Base-by-base conservation (phyloP, 1,140 invertebrate genomes). In the Zaprionus lachaisei region DNA sequence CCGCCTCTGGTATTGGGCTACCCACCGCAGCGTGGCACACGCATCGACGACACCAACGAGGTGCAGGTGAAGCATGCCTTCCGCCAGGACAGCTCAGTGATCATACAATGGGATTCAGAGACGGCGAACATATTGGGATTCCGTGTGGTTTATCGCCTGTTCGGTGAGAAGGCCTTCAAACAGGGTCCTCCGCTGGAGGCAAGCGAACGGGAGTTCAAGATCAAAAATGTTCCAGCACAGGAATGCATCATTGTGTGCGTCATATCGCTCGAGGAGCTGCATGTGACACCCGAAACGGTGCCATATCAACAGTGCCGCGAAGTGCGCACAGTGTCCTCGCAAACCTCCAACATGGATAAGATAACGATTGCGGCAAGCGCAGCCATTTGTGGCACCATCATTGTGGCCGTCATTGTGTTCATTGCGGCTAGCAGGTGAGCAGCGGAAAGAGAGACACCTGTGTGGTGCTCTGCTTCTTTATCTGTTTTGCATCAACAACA, bases 221-320 rank as follows among this genome's bases (percentile, higher is more conserved):
- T 98, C 55, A 98, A 97, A 93, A 98, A 98, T 91, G 97, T 98
- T 58, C 97, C 97, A 1, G 95, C 96, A 5, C 96, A 98, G 95
- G 97, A 98, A 94, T 98, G 97, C 83, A 97, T 98, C 54, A 96
- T 98, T 22, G 97, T 98, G 31, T 98, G 97, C 91, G 97, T 98
- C 2, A 96, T 98, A 51, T 97, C 97, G 7, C 93, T 98, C 66
- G 97, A 98, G 92, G 97, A 98, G 80, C 95, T 96, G 14, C 96
- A 97, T 91, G 95, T 98, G 1, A 97, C 96, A 22, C 97, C 97
- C 15, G 96, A 97, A 65, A 96, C 95, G 41, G 97, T 98, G 22
- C 97, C 97, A 2, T 96, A 96, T 91, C 95, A 95, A 31, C 97
- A 98, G 93, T 99, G 98, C 85, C 95, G 96, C 37, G 98, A 99